phyloP scores from a whole-genome alignment of 2,888 invertebrate species.

The Aquatica leii region DNA sequence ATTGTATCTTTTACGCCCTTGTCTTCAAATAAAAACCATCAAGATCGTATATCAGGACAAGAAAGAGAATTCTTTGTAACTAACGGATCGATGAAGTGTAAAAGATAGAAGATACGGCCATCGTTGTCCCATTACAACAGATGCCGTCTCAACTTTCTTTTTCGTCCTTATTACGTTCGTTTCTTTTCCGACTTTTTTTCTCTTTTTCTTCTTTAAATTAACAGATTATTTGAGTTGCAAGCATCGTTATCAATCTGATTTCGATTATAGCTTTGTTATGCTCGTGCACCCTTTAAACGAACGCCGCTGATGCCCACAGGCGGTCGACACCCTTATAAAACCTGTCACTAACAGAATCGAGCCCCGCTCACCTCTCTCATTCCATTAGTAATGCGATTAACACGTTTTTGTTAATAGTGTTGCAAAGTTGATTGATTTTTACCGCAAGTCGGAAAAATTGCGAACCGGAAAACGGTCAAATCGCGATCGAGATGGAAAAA shows the following conservation, averaged over 20 bases:
- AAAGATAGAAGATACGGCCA: conserved; percentile 46
- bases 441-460: conserved; percentile 36
- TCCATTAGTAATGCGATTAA: conserved; percentile 59
- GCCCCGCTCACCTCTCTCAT: conserved; percentile 46
- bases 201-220: neutral
- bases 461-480: too few species aligned
- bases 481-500: neutral
- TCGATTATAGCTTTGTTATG: conserved; percentile 20
- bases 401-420: conserved; percentile 57
- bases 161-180: conserved; percentile 37
- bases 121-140: conserved; percentile 49
- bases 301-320: conserved; percentile 55
- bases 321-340: conserved; percentile 60
- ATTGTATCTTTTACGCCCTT: conserved; percentile 35
- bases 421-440: conserved; percentile 57
- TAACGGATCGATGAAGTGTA: conserved; percentile 36
- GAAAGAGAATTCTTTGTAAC: conserved; percentile 32
- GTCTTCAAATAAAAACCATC: conserved; percentile 34
- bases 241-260: conserved; percentile 22
- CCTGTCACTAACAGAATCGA: conserved; percentile 57
- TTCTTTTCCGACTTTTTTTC: neutral
- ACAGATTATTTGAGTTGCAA: conserved; percentile 5
- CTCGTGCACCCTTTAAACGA: conserved; percentile 34
- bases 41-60: conserved; percentile 32
- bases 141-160: conserved; percentile 48